Evolutionary conservation across 2,113 vertebrate genomes (phyloP), one percentile per base, ranked within the genome.

Genomic region (Salvelinus alpinus): DNA sequence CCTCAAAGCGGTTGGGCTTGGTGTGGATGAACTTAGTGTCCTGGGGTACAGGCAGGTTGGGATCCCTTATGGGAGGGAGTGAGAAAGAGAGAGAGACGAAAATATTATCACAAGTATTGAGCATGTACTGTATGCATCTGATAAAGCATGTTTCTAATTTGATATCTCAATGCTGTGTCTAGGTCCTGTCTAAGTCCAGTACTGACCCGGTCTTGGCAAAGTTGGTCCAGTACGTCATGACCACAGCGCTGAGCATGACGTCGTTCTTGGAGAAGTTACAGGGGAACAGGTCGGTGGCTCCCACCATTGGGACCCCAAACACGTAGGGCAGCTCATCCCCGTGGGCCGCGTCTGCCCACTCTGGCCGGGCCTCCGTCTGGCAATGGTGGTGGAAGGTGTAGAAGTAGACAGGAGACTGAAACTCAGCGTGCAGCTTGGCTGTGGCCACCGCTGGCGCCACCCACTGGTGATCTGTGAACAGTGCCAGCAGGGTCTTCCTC

Each of bases 21-120:
- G 97, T 99, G 84, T 99, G 97, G 84, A 99, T 98, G 86, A 99
- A 99, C 85, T 98, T 99, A 73, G 98, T 99, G 77, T 99, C 98
- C 93, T 99, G 98, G 68, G 97, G 97, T 83, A 99, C 96, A 66
- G 98, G 98, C 66, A 96, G 92, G 91, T 99, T 99, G 44, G 97
- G 97, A 87, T 99, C 98, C 74, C 97, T 99, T 83, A 13, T 71
- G 82, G 76, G 51, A 34, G 29, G 29, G 72, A 64, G 16, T 3
- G 48, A 9, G n/a, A 54, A 24, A 64, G 24, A 72, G 0, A 14
- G 51, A n/a, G 54, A 13, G 12, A 31, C 44, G 66, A 71, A 47
- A 47, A 59, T 8, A 65, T 62, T 62, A 62, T 62, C 18, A 62
- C 59, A n/a, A n/a, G 22, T 62, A 16, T 62, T 62, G 20, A 22